Evolutionary conservation across 2,888 invertebrate species (phyloP).

Genomic region (Drosophila fungiperda): DNA sequence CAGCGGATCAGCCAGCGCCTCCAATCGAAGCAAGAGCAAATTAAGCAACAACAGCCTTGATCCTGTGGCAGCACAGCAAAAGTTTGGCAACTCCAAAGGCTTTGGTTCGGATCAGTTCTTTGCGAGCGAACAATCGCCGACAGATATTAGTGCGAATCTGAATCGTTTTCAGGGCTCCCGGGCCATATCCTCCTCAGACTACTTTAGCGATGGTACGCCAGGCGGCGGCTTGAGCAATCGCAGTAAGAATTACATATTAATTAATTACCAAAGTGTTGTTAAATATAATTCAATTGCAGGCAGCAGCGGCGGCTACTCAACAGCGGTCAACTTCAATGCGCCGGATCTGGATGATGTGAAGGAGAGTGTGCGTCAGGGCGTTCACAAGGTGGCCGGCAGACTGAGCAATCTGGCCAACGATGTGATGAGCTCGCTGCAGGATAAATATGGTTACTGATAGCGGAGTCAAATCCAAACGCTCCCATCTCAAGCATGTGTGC

Average conservation of each 20-base stretch:
- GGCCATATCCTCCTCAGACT: constrained; percentile 98
- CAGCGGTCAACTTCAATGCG: constrained; percentile 85
- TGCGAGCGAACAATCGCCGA: constrained; percentile 88
- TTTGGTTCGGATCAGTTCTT: constrained; percentile 99
- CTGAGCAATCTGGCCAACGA: constrained; percentile 97
- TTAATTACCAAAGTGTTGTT: neutral
- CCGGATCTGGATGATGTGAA: constrained; percentile 98
- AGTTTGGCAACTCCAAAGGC: constrained; percentile 98
- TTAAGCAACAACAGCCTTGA: constrained; percentile 52
- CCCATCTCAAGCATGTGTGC: constrained; percentile 54
- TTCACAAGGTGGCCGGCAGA: constrained; percentile 98
- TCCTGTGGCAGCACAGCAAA: constrained; percentile 91
- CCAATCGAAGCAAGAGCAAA: constrained; percentile 48
- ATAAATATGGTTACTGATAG: constrained; percentile 88
- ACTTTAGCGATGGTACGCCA: constrained; percentile 90
- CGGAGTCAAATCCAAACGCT: constrained; percentile 51
- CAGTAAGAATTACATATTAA: constrained; percentile 32
- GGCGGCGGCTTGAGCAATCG: constrained; percentile 52
- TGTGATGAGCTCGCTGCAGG: constrained; percentile 97
- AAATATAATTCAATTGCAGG: constrained; percentile 49
- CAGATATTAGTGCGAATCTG: constrained; percentile 85
- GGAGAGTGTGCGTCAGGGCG: constrained; percentile 98
- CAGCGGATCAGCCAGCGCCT: neutral
- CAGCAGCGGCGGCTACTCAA: constrained; percentile 74
- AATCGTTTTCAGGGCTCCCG: constrained; percentile 95